Conservation (phyloP, 1,140 invertebrate genomes). For the Zaprionus africanus region DNA sequence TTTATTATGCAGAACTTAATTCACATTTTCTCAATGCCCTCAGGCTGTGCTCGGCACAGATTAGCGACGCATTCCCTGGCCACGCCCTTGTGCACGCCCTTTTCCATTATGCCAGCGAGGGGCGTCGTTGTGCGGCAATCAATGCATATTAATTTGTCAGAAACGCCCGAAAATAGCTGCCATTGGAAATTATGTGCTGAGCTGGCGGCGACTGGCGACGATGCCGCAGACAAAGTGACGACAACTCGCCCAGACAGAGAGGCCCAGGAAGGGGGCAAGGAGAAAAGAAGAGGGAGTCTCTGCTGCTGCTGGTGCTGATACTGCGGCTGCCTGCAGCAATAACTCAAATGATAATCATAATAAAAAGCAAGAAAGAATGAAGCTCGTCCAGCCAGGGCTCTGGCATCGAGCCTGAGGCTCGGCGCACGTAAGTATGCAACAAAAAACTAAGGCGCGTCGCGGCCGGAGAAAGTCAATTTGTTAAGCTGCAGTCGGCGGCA, state of each 20-base stretch:
- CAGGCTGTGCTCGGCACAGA: background rate
- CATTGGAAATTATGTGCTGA: constrained; percentile 66
- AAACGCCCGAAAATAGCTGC: constrained; percentile 47
- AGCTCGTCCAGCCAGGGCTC: constrained; percentile 30
- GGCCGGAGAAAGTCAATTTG: constrained; percentile 81
- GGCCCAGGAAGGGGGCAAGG: constrained; percentile 42
- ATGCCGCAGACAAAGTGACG: constrained; percentile 71
- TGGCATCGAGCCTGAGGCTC: background rate
- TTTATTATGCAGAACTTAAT: constrained; percentile 10
- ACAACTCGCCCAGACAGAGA: constrained; percentile 71
- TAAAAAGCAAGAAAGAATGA: constrained; percentile 52
- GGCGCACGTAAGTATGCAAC: constrained; percentile 68
- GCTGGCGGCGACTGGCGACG: constrained; percentile 39
- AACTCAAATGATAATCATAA: constrained; percentile 81
- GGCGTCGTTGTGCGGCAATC: constrained; percentile 28
- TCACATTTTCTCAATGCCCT: constrained; percentile 5
- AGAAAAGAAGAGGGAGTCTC: background rate
- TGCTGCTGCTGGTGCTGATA: constrained; percentile 21
- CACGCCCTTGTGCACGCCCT: background rate
- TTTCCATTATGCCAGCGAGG: constrained; percentile 12
- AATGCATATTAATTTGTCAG: constrained; percentile 72
- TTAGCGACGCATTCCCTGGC: constrained; percentile 2
- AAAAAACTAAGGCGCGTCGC: constrained; percentile 67
- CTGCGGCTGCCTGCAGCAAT: constrained; percentile 74
- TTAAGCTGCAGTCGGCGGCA: constrained; percentile 70